Evolutionary conservation across 2,113 vertebrate genomes (phyloP).

Genomic region (Ascaphus truei): DNA sequence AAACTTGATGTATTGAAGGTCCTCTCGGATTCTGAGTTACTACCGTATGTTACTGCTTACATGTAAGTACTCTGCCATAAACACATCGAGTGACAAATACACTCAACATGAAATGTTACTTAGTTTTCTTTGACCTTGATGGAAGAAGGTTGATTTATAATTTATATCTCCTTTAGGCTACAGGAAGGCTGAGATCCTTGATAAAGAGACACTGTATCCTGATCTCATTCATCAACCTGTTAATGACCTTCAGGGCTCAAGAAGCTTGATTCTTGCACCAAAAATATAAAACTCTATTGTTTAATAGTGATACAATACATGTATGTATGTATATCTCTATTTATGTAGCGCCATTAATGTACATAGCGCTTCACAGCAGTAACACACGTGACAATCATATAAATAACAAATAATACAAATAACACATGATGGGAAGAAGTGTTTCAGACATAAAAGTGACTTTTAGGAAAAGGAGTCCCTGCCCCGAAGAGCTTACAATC

Average conservation of each 20-base stretch:
- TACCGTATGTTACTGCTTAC: not conserved
- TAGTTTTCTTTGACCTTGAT: constrained; percentile 33
- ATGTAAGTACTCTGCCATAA: not conserved
- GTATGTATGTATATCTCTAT: no score
- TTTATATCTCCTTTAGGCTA: constrained; percentile 37
- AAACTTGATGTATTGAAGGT: not conserved
- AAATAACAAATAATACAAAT: no score
- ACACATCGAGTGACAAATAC: constrained; percentile 15
- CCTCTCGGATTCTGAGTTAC: not conserved
- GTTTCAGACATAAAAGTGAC: no score
- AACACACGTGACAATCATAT: no score
- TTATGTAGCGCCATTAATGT: no score
- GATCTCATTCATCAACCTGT: constrained; percentile 35
- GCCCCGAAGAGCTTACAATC: no score
- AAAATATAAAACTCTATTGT: not conserved
- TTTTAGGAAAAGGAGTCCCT: no score
- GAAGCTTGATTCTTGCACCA: not conserved
- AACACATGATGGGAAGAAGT: no score
- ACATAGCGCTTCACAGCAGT: no score
- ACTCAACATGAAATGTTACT: constrained; percentile 31
- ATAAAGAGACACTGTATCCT: constrained; percentile 29
- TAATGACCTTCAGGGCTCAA: constrained; percentile 14
- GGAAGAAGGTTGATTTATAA: constrained; percentile 35
- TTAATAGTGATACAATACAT: no score
- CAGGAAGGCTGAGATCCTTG: constrained; percentile 32